phyloP scores from a whole-genome alignment of 2,888 invertebrate species.

The Enchytraeus crypticus region DNA sequence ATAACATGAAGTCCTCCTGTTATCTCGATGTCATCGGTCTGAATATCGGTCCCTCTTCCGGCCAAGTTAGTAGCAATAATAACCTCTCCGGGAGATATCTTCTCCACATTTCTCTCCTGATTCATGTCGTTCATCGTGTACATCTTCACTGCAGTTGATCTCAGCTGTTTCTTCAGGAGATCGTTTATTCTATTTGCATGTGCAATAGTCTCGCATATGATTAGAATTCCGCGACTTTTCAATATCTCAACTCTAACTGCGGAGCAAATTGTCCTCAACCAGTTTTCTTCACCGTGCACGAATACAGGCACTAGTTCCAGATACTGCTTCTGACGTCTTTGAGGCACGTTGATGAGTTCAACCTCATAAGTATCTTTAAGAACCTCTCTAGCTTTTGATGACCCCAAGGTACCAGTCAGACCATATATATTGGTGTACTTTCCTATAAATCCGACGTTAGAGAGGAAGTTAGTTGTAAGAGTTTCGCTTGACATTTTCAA shows the following conservation, averaged over 20 bases:
- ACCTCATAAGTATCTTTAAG: slow-evolving; percentile 16
- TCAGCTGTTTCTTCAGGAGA: not conserved
- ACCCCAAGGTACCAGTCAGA: slow-evolving; percentile 26
- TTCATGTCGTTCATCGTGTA: not conserved
- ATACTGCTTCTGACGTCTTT: not conserved
- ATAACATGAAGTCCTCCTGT: slow-evolving; percentile 16
- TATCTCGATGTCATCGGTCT: not conserved
- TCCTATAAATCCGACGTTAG: slow-evolving; percentile 18
- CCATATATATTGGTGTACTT: slow-evolving; percentile 35
- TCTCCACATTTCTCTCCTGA: not conserved
- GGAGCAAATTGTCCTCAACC: not conserved
- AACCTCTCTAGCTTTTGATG: slow-evolving; percentile 34
- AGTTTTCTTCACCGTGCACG: not conserved
- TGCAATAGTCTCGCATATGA: not conserved
- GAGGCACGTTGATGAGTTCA: slow-evolving; percentile 16
- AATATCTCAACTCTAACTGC: not conserved
- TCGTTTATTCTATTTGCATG: not conserved
- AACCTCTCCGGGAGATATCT: not conserved
- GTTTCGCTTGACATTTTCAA: slow-evolving; percentile 11
- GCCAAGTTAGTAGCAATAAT: not conserved
- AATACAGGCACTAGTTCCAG: not conserved
- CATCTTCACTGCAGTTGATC: not conserved
- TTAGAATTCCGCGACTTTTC: not conserved
- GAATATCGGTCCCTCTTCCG: not conserved
- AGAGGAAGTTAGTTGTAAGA: slow-evolving; percentile 23